These are phyloP conservation scores for Takifugu ocellatus DNA, from an alignment of 2,797 vertebrate genomes.

Conservation along the genomic window DNA sequence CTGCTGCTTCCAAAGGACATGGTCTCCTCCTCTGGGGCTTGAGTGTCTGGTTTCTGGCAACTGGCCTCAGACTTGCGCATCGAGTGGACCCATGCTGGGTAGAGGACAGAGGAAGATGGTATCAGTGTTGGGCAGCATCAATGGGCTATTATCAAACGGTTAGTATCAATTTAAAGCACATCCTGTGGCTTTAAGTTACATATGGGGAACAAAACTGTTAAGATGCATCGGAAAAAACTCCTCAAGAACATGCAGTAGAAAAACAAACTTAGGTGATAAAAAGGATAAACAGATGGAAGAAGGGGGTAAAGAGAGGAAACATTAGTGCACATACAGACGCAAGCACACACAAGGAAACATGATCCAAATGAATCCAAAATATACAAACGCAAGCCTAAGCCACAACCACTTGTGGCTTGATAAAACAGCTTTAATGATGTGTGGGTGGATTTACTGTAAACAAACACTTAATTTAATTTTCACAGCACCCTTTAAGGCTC, in stretches of 20 bases:
- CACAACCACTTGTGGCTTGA: conserved; percentile 59
- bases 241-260: conserved; percentile 14
- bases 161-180: conserved; percentile 11
- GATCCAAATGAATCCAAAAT: conserved; percentile 38
- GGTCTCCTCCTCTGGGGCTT: conserved; percentile 64
- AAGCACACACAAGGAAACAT: conserved; percentile 44
- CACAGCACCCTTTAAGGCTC: conserved; percentile 50
- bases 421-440: conserved; percentile 61
- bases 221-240: neutral
- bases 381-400: conserved; percentile 42
- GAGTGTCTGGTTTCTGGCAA: conserved; percentile 39
- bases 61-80: conserved; percentile 26
- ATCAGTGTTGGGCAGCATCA: conserved; percentile 4
- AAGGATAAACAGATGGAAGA: conserved; percentile 6
- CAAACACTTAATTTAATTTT: conserved; percentile 63
- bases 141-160: conserved; percentile 7
- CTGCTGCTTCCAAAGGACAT: conserved; percentile 64
- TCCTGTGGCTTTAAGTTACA: neutral
- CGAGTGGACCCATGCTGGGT: conserved; percentile 70
- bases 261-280: conserved; percentile 11
- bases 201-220: neutral
- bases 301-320: conserved; percentile 14
- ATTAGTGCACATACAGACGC: conserved; percentile 24
- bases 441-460: conserved; percentile 61
- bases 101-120: conserved; percentile 11